Conservation (phyloP, 2,888 invertebrate species). For the Chrysotoxum bicinctum region DNA sequence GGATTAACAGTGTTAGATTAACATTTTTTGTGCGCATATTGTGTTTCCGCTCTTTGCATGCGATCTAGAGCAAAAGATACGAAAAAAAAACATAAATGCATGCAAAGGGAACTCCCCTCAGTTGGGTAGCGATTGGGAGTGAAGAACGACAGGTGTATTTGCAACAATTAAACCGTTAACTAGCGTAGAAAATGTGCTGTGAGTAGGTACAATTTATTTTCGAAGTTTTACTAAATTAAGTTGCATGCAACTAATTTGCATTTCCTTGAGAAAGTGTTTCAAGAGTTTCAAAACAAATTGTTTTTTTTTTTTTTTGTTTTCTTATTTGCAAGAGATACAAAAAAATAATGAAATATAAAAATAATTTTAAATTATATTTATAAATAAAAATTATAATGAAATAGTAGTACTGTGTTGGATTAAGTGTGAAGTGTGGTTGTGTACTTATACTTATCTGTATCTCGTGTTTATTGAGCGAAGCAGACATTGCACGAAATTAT, state of each 20-base stretch:
- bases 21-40: slow-evolving; percentile 3
- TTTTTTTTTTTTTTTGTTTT: background rate
- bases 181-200: slow-evolving; percentile 45
- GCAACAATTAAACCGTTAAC: slow-evolving; percentile 58
- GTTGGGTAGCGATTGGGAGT: background rate
- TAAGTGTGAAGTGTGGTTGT: slow-evolving; percentile 36
- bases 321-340: background rate
- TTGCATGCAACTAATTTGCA: slow-evolving; percentile 48
- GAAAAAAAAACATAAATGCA: slow-evolving; percentile 6
- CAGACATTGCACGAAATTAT: slow-evolving; percentile 60
- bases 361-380: slow-evolving; percentile 13
- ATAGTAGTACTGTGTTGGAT: slow-evolving; percentile 24
- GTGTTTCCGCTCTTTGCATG: slow-evolving; percentile 59
- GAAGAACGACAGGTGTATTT: slow-evolving; percentile 28
- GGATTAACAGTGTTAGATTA: slow-evolving; percentile 51
- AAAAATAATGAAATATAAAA: slow-evolving; percentile 10
- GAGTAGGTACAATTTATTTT: slow-evolving; percentile 47
- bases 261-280: slow-evolving; percentile 70
- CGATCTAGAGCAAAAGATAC: slow-evolving; percentile 46
- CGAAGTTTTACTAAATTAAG: background rate
- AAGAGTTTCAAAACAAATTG: slow-evolving; percentile 42
- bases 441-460: slow-evolving; percentile 6
- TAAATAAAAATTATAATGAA: background rate
- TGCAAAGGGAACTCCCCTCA: slow-evolving; percentile 27
- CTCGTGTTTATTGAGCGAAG: slow-evolving; percentile 30